These are phyloP conservation scores for Lymantria dispar DNA, from an alignment of 2,888 invertebrate species.

Conservation along the genomic window DNA sequence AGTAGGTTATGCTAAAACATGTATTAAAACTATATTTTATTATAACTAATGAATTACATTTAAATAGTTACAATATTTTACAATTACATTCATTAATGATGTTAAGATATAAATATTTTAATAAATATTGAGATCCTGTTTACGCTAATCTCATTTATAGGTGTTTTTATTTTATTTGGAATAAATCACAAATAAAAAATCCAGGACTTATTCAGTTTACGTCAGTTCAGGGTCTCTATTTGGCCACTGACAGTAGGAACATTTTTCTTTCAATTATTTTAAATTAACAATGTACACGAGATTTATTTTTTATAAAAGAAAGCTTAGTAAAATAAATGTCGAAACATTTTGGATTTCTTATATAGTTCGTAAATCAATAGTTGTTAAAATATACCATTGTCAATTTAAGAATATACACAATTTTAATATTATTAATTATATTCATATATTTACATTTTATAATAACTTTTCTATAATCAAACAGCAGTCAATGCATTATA, in stretches of 20 bases:
- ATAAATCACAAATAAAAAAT: not conserved
- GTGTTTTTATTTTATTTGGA: slow-evolving; percentile 21
- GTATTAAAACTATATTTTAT: slow-evolving; percentile 42
- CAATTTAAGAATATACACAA: slow-evolving; percentile 22
- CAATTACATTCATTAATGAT: slow-evolving; percentile 46
- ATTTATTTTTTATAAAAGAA: not conserved
- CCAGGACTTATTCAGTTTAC: too few species aligned
- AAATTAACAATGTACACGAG: not conserved
- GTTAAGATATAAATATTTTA: slow-evolving; percentile 62
- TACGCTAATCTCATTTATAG: slow-evolving; percentile 72
- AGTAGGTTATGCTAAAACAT: slow-evolving; percentile 52
- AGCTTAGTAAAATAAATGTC: not conserved
- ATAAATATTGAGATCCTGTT: slow-evolving; percentile 77
- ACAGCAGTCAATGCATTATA: slow-evolving; percentile 3
- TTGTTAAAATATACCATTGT: slow-evolving; percentile 7
- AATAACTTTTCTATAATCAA: slow-evolving; percentile 13
- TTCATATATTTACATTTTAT: slow-evolving; percentile 28
- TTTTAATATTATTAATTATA: slow-evolving; percentile 11
- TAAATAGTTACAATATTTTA: slow-evolving; percentile 60
- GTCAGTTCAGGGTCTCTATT: too few species aligned
- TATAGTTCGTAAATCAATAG: not conserved
- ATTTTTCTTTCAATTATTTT: not conserved
- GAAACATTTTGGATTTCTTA: not conserved
- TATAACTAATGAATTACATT: slow-evolving; percentile 41
- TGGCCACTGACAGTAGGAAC: too few species aligned